These are phyloP conservation scores for Dromococcyx pavoninus DNA, from an alignment of 2,797 vertebrate species.

Conservation along the genomic window DNA sequence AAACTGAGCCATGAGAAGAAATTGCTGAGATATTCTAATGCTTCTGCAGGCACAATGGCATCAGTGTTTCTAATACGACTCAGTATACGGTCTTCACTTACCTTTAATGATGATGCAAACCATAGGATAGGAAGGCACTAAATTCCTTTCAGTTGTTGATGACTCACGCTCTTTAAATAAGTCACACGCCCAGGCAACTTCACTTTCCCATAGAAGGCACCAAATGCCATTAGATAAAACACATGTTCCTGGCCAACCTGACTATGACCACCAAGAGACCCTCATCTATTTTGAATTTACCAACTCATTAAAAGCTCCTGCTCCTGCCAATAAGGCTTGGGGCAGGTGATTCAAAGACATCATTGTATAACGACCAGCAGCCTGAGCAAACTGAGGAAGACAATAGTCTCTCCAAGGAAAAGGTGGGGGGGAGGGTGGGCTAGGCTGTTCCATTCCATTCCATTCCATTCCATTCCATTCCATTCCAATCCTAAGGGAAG, in stretches of 20 bases:
- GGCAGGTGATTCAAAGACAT: not conserved
- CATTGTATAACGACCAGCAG: not conserved
- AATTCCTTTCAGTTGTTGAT: constrained; percentile 46
- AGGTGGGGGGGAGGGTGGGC: no score
- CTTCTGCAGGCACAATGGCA: not conserved
- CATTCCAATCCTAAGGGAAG: not conserved
- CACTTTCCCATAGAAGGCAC: constrained; percentile 43
- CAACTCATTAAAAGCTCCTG: constrained; percentile 38
- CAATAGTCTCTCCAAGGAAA: not conserved
- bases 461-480: no score
- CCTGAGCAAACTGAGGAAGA: not conserved
- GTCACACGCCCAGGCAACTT: constrained; percentile 31
- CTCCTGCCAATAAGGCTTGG: constrained; percentile 20
- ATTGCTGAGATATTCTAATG: not conserved
- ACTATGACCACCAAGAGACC: not conserved
- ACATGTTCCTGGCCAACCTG: constrained; percentile 47
- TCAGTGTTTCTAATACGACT: constrained; percentile 31
- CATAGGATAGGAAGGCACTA: not conserved
- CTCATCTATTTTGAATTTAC: constrained; percentile 57
- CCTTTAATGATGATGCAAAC: not conserved
- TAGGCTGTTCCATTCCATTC: no score
- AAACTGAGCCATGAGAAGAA: not conserved
- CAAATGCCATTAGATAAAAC: constrained; percentile 29
- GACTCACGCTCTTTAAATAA: constrained; percentile 48
- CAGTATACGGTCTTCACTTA: constrained; percentile 15